Evolutionary conservation across 2,888 invertebrate species (phyloP).

Genomic region (Stenodera caucasica): DNA sequence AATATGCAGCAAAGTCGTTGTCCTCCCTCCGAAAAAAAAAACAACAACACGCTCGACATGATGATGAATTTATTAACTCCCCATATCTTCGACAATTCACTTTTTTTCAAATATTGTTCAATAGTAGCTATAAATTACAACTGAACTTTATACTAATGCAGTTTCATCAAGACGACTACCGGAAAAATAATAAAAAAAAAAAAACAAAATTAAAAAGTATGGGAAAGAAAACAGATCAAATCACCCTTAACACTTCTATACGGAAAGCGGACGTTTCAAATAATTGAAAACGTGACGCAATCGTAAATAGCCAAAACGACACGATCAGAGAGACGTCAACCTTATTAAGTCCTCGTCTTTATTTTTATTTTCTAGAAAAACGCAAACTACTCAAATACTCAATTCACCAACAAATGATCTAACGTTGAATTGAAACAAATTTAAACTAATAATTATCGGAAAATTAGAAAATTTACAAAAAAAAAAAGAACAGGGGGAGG

Average conservation of each 20-base stretch:
- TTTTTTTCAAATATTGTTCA: neutral
- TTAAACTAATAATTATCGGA: too few species aligned
- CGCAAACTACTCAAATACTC: too few species aligned
- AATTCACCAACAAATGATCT: too few species aligned
- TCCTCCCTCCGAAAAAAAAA: neutral
- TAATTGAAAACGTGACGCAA: conserved; percentile 28
- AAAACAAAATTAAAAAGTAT: neutral
- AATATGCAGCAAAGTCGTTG: conserved; percentile 13
- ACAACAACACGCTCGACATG: conserved; percentile 11
- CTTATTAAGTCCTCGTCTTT: neutral
- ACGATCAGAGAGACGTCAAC: neutral
- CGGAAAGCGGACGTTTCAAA: conserved; percentile 16
- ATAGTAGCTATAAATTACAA: too few species aligned
- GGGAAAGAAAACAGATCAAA: neutral
- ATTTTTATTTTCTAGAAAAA: too few species aligned
- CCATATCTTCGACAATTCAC: too few species aligned
- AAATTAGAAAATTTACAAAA: neutral
- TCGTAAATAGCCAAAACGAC: conserved; percentile 18
- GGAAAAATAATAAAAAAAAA: neutral
- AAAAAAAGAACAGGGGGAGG: neutral
- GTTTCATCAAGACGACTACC: neutral
- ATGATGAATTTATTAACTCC: conserved; percentile 23
- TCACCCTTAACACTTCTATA: neutral
- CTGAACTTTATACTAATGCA: conserved; percentile 21
- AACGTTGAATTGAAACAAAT: too few species aligned